Evolutionary conservation across 2,888 invertebrate species (phyloP), one percentile per base, ranked within the genome.

Genomic region (Dynastes tityus): DNA sequence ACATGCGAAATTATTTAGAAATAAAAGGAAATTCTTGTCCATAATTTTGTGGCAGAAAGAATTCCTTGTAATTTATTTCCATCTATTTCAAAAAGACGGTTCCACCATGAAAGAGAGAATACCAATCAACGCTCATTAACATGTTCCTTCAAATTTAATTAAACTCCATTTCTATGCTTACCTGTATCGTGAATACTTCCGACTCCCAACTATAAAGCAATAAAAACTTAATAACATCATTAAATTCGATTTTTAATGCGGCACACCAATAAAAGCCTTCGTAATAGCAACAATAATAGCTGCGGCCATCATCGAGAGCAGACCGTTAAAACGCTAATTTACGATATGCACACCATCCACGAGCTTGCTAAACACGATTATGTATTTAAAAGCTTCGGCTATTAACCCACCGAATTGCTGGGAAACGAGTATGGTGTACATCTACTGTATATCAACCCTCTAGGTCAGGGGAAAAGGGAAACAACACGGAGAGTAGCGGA

Each of bases 241-340:
- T 63, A 63, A 63, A 29, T 63, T 63, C 29, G 29, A n/a, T 13
- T 63, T 63, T 63, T 29, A 61, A 9, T 9, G 2, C 22, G 27
- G 61, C 27, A 13, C 63, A 4, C 29, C 11, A 63, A 63, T 29
- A 63, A 63, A 63, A 63, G 13, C 29, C 27, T 9, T 8, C 45
- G 45, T 11, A 63, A 63, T 63, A 63, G 32, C 32, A 63, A 63
- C 32, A 29, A 63, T 63, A 63, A 63, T 29, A 32, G 63, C 29
- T 3, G 8, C 61, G 61, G 27, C 63, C 63, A 11, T 63, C 29
- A 63, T 45, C 45, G 45, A 45, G 11, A 29, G 29, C 63, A 45
- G 63, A 27, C 32, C 63, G 32, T 32, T 63, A 63, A 63, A 63
- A 63, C 45, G 45, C 29, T 63, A 63, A 63, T 63, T 63, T 63